Evolutionary conservation across 2,113 vertebrate genomes (phyloP).

Genomic region (Callospermophilus lateralis): DNA sequence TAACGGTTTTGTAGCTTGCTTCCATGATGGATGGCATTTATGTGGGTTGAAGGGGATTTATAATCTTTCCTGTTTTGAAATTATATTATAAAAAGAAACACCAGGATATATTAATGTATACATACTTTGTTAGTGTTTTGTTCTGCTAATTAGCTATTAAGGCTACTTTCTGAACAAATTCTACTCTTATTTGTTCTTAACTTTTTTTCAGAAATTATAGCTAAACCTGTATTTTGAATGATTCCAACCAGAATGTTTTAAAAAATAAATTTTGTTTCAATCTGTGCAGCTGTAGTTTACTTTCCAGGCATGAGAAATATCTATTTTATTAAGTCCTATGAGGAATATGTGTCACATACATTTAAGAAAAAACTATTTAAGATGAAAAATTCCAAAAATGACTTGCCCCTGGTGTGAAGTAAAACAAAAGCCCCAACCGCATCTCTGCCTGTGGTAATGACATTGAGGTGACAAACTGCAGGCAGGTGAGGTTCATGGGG

Average conservation of each 20-base stretch:
- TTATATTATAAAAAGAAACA: conserved; percentile 14
- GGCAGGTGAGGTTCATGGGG: conserved; percentile 81
- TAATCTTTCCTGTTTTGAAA: conserved; percentile 23
- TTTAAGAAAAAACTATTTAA: conserved; percentile 83
- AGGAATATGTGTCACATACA: conserved; percentile 84
- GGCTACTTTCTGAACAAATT: conserved; percentile 49
- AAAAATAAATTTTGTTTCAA: conserved; percentile 74
- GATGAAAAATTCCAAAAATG: conserved; percentile 84
- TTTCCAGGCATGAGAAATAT: conserved; percentile 74
- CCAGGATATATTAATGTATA: neutral
- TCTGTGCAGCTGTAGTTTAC: conserved; percentile 82
- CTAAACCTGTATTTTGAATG: conserved; percentile 61
- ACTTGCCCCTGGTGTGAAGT: conserved; percentile 83
- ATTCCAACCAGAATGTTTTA: conserved; percentile 65
- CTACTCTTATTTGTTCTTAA: conserved; percentile 37
- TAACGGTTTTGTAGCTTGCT: conserved; percentile 9
- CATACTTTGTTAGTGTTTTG: neutral
- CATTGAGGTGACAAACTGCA: conserved; percentile 83
- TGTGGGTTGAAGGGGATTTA: conserved; percentile 1
- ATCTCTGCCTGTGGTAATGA: conserved; percentile 79
- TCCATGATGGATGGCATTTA: neutral
- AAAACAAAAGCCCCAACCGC: conserved; percentile 79
- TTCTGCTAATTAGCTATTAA: conserved; percentile 44
- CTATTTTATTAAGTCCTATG: conserved; percentile 84
- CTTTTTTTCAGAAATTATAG: conserved; percentile 57